Evolutionary conservation across 2,797 vertebrate genomes (phyloP).

Genomic region (Corythornis leucogaster): DNA sequence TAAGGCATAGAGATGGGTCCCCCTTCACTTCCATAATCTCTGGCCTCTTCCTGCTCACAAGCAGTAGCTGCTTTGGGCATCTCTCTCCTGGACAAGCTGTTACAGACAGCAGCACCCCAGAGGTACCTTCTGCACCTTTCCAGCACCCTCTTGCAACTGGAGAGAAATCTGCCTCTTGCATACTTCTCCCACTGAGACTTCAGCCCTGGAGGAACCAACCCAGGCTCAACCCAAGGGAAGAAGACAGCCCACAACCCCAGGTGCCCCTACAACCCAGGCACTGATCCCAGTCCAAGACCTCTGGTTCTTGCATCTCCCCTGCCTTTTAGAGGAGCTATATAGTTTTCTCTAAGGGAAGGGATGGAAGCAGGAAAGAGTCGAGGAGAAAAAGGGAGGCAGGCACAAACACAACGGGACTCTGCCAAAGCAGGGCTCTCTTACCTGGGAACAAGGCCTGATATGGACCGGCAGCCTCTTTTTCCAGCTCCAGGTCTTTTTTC

Average conservation of each 20-base stretch:
- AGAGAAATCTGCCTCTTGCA: background rate
- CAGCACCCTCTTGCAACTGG: background rate
- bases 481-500: conserved; percentile 84
- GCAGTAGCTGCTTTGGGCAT: background rate
- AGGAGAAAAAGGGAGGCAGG: conserved; percentile 54
- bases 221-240: background rate
- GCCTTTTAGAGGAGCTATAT: background rate
- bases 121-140: background rate
- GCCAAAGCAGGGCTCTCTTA: conserved; percentile 73
- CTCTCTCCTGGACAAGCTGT: background rate
- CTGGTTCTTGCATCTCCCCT: background rate
- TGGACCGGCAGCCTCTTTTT: conserved; percentile 80
- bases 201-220: conserved; percentile 13
- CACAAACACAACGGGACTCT: conserved; percentile 27
- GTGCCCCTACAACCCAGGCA: background rate
- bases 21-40: background rate
- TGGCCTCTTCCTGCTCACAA: background rate
- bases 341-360: conserved; percentile 16
- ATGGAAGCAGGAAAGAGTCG: conserved; percentile 26
- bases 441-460: conserved; percentile 89
- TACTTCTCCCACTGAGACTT: background rate
- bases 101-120: background rate
- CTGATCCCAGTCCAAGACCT: background rate
- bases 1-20: background rate
- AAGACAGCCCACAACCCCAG: background rate